Conservation (phyloP, 2,888 invertebrate genomes). For the Scaeva pyrastri region DNA sequence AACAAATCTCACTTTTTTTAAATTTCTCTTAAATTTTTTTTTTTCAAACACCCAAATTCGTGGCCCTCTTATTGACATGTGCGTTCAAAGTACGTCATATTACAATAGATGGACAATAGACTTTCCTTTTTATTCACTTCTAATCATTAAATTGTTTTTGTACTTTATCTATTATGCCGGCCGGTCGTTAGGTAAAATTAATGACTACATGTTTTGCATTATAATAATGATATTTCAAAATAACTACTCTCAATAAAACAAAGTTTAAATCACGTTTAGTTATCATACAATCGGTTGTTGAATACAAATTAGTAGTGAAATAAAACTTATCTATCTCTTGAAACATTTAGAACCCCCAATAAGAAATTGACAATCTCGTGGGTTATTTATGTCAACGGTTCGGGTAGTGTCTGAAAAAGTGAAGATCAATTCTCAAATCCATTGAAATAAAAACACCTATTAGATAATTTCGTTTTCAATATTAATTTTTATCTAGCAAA, state of each 20-base stretch:
- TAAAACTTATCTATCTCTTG: neutral
- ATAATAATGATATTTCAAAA: neutral
- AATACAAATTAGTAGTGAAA: neutral
- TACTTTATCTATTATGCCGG: neutral
- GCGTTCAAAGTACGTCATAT: conserved; percentile 21
- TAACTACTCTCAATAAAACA: neutral
- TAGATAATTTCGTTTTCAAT: conserved; percentile 3
- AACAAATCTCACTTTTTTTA: conserved; percentile 10
- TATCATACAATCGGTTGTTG: neutral
- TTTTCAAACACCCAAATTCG: neutral
- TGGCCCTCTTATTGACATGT: neutral
- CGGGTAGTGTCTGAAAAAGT: neutral
- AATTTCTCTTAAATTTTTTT: neutral
- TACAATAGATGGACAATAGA: neutral
- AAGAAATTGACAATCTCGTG: neutral
- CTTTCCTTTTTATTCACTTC: conserved; percentile 2
- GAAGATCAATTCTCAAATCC: neutral
- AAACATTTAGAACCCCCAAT: neutral
- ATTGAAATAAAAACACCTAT: conserved; percentile 1
- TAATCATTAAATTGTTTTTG: neutral
- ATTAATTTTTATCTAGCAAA: conserved; percentile 63
- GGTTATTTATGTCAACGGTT: neutral
- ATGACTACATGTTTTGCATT: conserved; percentile 7
- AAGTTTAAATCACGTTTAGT: neutral
- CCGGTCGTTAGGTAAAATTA: neutral